phyloP scores from a whole-genome alignment of 2,888 invertebrate genomes.

The Troilus luridus region DNA sequence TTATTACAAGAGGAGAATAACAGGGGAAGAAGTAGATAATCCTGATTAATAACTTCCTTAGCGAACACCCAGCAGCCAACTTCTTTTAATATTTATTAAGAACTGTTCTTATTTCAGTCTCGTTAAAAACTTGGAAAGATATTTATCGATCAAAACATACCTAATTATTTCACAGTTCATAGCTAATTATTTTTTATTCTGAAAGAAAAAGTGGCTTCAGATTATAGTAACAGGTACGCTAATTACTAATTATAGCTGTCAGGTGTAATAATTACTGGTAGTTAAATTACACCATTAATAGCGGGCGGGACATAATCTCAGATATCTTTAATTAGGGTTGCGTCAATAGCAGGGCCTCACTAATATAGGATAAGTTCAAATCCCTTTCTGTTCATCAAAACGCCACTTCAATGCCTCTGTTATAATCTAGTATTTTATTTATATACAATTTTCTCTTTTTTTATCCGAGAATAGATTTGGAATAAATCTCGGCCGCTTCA shows the following conservation, averaged over 20 bases:
- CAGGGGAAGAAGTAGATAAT: no score
- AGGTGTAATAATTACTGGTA: background rate
- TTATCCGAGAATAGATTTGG: background rate
- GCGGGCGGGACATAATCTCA: background rate
- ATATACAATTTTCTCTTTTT: background rate
- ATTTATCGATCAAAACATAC: no score
- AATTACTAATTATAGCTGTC: background rate
- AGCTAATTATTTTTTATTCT: no score
- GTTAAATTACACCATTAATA: slow-evolving; percentile 1
- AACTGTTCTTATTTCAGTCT: background rate
- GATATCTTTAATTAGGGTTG: slow-evolving; percentile 14
- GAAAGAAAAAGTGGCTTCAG: background rate
- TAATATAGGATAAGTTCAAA: background rate
- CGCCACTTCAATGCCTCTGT: background rate
- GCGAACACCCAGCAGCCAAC: no score
- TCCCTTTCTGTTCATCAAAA: background rate
- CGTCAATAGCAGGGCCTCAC: background rate
- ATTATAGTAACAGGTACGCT: background rate
- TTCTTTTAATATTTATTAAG: no score
- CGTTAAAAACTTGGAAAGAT: background rate
- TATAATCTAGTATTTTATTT: background rate
- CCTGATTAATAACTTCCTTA: no score
- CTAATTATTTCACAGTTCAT: no score
- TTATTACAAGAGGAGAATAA: no score
- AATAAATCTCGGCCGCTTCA: background rate